These are phyloP conservation scores for Anolis sagrei DNA, from an alignment of 2,113 vertebrate species.

Conservation along the genomic window DNA sequence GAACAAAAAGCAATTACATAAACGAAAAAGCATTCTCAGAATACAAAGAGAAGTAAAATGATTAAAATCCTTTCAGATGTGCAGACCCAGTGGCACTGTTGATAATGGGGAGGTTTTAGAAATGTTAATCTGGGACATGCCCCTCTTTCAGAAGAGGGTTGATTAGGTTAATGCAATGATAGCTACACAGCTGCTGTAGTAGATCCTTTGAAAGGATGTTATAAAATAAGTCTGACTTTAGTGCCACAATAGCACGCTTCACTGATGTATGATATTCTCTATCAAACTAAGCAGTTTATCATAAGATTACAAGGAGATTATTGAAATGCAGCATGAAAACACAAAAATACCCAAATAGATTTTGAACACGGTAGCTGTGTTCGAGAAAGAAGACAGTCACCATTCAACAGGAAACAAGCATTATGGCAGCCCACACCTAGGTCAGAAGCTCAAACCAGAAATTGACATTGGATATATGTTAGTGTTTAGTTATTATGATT, in stretches of 20 bases:
- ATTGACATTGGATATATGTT: background rate
- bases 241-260: conserved; percentile 27
- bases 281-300: conserved; percentile 65
- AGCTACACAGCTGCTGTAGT: conserved; percentile 42
- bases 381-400: background rate
- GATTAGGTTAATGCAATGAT: conserved; percentile 57
- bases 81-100: conserved; percentile 33
- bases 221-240: conserved; percentile 45
- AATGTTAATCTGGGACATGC: conserved; percentile 58
- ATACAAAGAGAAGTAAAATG: conserved; percentile 29
- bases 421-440: background rate
- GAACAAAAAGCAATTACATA: conserved; percentile 40
- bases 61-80: conserved; percentile 52
- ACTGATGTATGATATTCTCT: conserved; percentile 48
- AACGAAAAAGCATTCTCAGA: conserved; percentile 39
- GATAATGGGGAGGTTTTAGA: conserved; percentile 54
- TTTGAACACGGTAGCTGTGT: conserved; percentile 37
- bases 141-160: conserved; percentile 47
- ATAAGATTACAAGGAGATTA: conserved; percentile 66
- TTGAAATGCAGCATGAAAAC: conserved; percentile 55
- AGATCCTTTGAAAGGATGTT: conserved; percentile 46
- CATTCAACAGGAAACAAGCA: background rate
- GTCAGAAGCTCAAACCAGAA: background rate
- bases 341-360: conserved; percentile 28
- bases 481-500: too few relatives aligned